A percentile compares a stretch with the other conserved stretches of the same genome.
Evolutionary conservation across 2,797 vertebrate species (phyloP).

Genomic region (Pristis pectinata): DNA sequence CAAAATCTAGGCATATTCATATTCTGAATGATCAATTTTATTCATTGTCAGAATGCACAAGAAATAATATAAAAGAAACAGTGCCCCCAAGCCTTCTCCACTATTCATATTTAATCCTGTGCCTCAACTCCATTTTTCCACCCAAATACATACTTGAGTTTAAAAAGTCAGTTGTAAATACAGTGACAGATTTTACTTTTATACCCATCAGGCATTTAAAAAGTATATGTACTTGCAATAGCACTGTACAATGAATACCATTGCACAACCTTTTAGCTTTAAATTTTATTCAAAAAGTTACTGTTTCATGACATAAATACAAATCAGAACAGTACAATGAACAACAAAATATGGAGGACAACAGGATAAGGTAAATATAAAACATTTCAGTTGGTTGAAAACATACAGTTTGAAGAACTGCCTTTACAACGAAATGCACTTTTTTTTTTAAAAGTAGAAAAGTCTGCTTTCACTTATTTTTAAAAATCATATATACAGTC

Average conservation of each 20-base stretch:
- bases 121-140: no score
- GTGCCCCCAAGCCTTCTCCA: no score
- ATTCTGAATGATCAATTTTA: background rate
- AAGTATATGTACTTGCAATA: background rate
- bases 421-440: constrained; percentile 76
- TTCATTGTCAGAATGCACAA: background rate
- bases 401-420: constrained; percentile 76
- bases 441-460: constrained; percentile 62
- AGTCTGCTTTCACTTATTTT: constrained; percentile 74
- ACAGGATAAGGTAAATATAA: constrained; percentile 83
- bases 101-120: no score
- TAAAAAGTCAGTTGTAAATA: background rate
- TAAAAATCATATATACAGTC: constrained; percentile 72
- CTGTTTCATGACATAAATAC: constrained; percentile 99
- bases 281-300: constrained; percentile 99
- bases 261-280: constrained; percentile 84
- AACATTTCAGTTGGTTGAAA: constrained; percentile 78
- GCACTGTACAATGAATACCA: constrained; percentile 53
- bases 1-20: background rate
- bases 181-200: background rate
- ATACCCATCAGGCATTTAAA: background rate
- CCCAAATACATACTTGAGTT: background rate
- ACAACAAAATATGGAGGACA: constrained; percentile 96
- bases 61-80: no score
- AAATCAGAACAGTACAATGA: constrained; percentile 99